Evolutionary conservation across 2,888 invertebrate species (phyloP), one percentile per base, ranked within the genome.

Genomic region (Coremacera marginata): DNA sequence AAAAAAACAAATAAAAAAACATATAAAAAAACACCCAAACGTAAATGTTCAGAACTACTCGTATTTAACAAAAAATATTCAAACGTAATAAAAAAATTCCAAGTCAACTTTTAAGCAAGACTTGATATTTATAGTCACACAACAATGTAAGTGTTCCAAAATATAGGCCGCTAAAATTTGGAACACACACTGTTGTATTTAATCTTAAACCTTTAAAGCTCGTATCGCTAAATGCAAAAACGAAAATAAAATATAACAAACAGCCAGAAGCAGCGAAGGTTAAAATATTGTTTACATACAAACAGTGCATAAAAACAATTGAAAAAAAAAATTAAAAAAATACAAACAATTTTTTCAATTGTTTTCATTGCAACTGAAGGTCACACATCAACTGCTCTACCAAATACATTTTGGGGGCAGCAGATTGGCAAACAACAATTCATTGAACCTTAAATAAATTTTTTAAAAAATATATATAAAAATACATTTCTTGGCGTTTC

Each of bases 201-300:
- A n/a, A n/a, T n/a, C n/a, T n/a, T n/a, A n/a, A n/a, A n/a, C n/a
- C n/a, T n/a, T n/a, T n/a, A n/a, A n/a, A n/a, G n/a, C n/a, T n/a
- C n/a, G n/a, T 55, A 55, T 55, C 8, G n/a, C n/a, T 55, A 27
- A 65, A 70, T 44, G 7, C 37, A 71, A 78, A 19, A 31, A 11
- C 5, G 34, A 65, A 16, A 65, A 3, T 19, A 67, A 37, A 65
- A 19, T 2, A 44, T 44, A 2, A 11, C 37, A 44, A 11, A 44
- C 44, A 44, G 1, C 11, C 44, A 44, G 44, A 11, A 44, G 44
- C 34, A 51, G 11, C 5, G 27, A 49, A 55, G n/a, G 27, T 7
- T 9, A 73, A 49, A 63, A 63, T n/a, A 51, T 62, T 75, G 34
- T 67, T 65, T 67, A 67, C 55, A 27, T 55, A 67, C 65, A 14